Percentiles rank a stretch among this genome's conserved stretches.
Evolutionary conservation across 2,888 invertebrate genomes (phyloP).

Genomic region (Euzophera pinguis): DNA sequence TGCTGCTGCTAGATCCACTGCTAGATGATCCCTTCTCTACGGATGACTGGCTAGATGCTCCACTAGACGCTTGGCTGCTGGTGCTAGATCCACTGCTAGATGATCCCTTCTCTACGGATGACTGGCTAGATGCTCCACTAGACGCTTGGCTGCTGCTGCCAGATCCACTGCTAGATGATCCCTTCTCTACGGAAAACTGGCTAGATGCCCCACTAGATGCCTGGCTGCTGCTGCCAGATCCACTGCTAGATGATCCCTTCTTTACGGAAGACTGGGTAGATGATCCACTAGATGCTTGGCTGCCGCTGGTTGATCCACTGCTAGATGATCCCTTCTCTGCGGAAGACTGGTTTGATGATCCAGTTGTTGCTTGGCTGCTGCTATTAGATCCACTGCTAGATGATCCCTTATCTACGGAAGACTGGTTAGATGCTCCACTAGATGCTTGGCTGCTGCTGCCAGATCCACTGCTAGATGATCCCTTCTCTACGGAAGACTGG

Average conservation of each 20-base stretch:
- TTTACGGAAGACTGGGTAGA: not conserved
- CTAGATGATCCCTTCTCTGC: not conserved
- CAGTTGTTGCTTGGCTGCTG: not conserved
- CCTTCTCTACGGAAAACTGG: not conserved
- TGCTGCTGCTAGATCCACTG: not conserved
- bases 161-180: not conserved
- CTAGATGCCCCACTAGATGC: not conserved
- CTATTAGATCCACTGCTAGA: not conserved
- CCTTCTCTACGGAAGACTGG: too few relatives aligned
- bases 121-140: not conserved
- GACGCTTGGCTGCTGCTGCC: not conserved
- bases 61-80: not conserved
- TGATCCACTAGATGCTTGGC: not conserved
- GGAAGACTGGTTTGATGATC: not conserved
- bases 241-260: not conserved
- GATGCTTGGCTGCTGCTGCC: too few relatives aligned
- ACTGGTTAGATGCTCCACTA: too few relatives aligned
- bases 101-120: not conserved
- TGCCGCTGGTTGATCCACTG: not conserved
- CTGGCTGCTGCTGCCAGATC: not conserved
- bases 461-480: too few relatives aligned
- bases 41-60: not conserved
- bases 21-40: not conserved
- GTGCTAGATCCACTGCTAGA: too few relatives aligned
- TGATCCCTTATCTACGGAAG: not conserved